Evolutionary conservation across 2,797 vertebrate species (phyloP).

Genomic region (Gallinago stenura): DNA sequence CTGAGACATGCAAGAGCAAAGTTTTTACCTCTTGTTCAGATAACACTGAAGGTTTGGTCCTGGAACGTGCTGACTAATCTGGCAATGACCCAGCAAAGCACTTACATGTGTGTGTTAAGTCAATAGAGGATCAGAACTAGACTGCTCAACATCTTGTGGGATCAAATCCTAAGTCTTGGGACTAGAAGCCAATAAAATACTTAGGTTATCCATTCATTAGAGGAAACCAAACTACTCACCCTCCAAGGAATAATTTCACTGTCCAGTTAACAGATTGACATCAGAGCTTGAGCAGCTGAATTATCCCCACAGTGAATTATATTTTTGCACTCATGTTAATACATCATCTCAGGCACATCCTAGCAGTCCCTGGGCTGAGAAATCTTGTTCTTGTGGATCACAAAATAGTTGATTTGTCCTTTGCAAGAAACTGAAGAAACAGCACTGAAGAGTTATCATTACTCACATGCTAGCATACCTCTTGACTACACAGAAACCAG

Average conservation of each 20-base stretch:
- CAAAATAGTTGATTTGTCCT: not conserved
- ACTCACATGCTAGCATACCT: accelerated
- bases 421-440: not conserved
- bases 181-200: not conserved
- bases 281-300: not conserved
- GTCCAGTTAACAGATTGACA: not conserved
- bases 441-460: not conserved
- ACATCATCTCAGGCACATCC: not conserved
- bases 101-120: not conserved
- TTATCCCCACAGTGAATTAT: not conserved
- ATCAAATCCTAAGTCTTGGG: not conserved
- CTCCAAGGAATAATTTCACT: not conserved
- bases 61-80: not conserved
- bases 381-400: not conserved
- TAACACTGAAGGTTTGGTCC: not conserved
- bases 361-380: not conserved
- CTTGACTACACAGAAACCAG: not conserved
- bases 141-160: not conserved
- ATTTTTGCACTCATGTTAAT: not conserved
- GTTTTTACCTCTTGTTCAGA: not conserved
- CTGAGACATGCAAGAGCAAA: not conserved
- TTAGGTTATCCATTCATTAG: not conserved
- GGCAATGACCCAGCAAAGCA: not conserved
- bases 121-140: not conserved
- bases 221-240: not conserved